Evolutionary conservation across 2,888 invertebrate species (phyloP).

Genomic region (Thecocarcelia acutangulata): DNA sequence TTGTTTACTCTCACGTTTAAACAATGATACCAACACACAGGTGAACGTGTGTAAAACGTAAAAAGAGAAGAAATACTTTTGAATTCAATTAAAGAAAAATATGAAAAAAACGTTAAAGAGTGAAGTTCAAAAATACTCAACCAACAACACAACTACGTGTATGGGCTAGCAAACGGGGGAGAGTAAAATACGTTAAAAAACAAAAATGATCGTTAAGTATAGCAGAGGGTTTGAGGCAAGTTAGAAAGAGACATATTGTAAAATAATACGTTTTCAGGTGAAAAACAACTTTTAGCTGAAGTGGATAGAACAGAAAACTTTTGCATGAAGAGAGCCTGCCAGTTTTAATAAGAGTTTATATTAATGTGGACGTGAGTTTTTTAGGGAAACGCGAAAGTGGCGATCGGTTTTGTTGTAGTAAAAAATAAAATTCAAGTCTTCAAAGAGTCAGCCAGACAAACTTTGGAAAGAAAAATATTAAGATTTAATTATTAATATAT

Average conservation of each 20-base stretch:
- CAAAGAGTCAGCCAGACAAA: no score
- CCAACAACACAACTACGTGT: no score
- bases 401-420: no score
- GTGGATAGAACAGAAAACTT: conserved; percentile 11
- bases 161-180: background rate
- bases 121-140: background rate
- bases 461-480: no score
- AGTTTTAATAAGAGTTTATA: conserved; percentile 54
- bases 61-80: background rate
- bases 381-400: conserved; percentile 1
- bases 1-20: background rate
- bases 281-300: conserved; percentile 37
- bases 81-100: background rate
- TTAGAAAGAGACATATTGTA: conserved; percentile 45
- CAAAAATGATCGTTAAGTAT: conserved; percentile 53
- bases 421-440: no score
- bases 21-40: conserved; percentile 45
- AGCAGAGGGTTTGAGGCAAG: background rate
- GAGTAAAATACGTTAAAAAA: conserved; percentile 22
- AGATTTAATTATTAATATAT: no score
- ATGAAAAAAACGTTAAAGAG: conserved; percentile 12
- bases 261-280: conserved; percentile 1
- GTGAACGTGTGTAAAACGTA: background rate
- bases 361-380: conserved; percentile 33
- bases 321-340: conserved; percentile 37